Conservation (phyloP, 2,888 invertebrate species). For the Meiosimyza decipiens region DNA sequence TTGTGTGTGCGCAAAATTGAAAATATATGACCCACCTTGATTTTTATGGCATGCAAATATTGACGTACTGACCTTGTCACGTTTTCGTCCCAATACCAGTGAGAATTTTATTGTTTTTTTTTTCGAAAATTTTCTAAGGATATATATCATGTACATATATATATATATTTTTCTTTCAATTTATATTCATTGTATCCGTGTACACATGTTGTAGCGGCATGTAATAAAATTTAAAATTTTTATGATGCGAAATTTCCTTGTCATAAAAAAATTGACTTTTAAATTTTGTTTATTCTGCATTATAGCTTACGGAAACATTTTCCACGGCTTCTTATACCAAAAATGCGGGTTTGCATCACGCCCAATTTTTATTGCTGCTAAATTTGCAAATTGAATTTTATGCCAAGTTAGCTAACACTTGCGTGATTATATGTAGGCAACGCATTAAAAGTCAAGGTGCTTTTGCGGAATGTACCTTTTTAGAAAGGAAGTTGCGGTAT, state of each 20-base stretch:
- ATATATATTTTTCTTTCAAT: no score
- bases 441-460: no score
- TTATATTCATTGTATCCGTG: no score
- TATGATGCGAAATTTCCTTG: neutral
- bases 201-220: no score
- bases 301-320: neutral
- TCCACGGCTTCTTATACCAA: neutral
- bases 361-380: neutral
- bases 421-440: no score
- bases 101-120: no score
- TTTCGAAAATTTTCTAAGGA: no score
- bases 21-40: neutral
- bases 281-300: slow-evolving; percentile 24
- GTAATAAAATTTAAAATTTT: neutral
- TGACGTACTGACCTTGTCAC: slow-evolving; percentile 31
- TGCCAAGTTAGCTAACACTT: no score
- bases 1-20: no score
- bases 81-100: neutral
- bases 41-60: slow-evolving; percentile 39
- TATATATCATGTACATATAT: no score
- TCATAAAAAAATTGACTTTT: slow-evolving; percentile 31
- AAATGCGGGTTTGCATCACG: slow-evolving; percentile 1
- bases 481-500: no score
- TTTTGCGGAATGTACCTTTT: no score
- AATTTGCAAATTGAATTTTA: neutral